A percentile compares a stretch with the other conserved stretches of the same genome.
phyloP scores from a whole-genome alignment of 92 coral and sea anemone species.

The Bergia sp. region DNA sequence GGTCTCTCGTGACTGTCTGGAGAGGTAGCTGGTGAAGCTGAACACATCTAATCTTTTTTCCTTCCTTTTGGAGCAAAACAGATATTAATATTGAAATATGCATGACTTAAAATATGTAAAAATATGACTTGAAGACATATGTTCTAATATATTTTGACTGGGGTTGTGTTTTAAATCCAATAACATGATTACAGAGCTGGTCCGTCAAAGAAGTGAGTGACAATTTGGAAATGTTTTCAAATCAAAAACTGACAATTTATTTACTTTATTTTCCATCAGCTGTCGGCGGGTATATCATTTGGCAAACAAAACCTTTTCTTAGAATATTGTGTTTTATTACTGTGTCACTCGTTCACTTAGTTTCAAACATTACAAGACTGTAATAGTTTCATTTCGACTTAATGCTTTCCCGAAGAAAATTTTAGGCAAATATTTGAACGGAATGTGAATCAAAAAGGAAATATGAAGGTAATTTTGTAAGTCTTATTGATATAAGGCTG shows the following conservation, averaged over 20 bases:
- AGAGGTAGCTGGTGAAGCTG: background rate
- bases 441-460: no score
- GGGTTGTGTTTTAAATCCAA: slow-evolving; percentile 21
- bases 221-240: background rate
- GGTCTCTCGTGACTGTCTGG: background rate
- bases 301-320: background rate
- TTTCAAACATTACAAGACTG: background rate
- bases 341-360: background rate
- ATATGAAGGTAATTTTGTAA: background rate
- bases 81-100: background rate
- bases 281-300: background rate
- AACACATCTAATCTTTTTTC: no score
- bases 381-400: background rate
- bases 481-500: background rate
- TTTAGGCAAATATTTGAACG: background rate
- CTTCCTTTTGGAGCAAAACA: background rate
- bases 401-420: background rate
- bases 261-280: background rate
- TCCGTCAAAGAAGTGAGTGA: background rate
- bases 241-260: slow-evolving; percentile 29
- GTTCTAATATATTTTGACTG: slow-evolving; percentile 5
- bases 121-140: background rate
- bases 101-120: background rate
- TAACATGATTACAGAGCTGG: slow-evolving; percentile 2
- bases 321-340: background rate